Base-by-base conservation (phyloP, 2,113 vertebrate genomes). In the human region DNA sequence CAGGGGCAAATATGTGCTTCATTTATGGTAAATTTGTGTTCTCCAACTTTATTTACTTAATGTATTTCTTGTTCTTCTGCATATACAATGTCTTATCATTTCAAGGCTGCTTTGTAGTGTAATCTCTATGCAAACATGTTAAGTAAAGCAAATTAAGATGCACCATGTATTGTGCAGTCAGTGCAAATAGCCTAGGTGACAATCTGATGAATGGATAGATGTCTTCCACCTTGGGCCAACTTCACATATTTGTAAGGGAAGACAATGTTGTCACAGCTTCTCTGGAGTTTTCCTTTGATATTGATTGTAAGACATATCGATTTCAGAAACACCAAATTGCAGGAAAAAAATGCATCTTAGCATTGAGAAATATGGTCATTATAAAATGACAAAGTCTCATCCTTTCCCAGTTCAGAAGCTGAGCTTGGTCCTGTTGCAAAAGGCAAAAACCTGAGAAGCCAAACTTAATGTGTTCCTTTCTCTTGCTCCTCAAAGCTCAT, bases 21-120 rank as follows among this genome's bases (percentile, higher is more conserved):
- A 57, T 87, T 81, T 97, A 38, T 81, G n/a, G 76, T 80, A 66
- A 81, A 76, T 93, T 78, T 94, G 48, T 79, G 23, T 90, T 61
- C 35, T 83, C 57, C n/a, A 72, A 32, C 35, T 94, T 59, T 80
- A 61, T 79, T 89, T 61, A 16, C 25, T 92, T 88, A 27, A 32
- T 66, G 35, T 70, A 73, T 96, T 92, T 43, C 38, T 66, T 82
- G 30, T 84, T 82, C 57, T 94, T 92, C 48, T 94, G 64, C 43
- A 66, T 40, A 50, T 23, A 76, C 70, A 90, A 40, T 93, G 32
- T 20, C 61, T 92, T 86, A 95, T 48, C 95, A 30, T 94, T 96
- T 93, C 43, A 86, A 79, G 55, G 50, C 32, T 93, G 43, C 43
- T 75, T 90, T 50, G 14, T 92, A 89, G 79, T 64, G 1, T 89